phyloP scores from a whole-genome alignment of 2,888 invertebrate genomes.

The Lasioglossum villosulum region DNA sequence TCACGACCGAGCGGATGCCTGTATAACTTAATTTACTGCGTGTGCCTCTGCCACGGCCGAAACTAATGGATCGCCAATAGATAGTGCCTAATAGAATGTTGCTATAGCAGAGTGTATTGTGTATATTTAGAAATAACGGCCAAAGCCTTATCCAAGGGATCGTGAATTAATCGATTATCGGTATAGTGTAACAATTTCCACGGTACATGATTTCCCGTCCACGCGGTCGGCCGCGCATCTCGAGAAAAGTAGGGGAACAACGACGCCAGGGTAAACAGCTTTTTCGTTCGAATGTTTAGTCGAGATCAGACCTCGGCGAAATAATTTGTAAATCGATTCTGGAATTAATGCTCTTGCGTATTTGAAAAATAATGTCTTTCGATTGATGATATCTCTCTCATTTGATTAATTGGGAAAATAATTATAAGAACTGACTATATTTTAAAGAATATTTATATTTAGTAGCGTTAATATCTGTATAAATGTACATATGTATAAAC shows the following conservation, averaged over 20 bases:
- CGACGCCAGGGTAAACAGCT: conserved; percentile 27
- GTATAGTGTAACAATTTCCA: conserved; percentile 57
- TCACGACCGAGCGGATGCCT: conserved; percentile 52
- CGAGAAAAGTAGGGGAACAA: conserved; percentile 7
- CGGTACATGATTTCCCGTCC: conserved; percentile 60
- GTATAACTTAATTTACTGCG: conserved; percentile 42
- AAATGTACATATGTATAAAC: no score
- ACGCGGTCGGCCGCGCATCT: conserved; percentile 37
- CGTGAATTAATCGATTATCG: conserved; percentile 64
- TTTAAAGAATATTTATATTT: no score
- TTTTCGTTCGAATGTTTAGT: conserved; percentile 16
- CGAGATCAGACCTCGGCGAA: background rate
- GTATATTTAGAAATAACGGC: conserved; percentile 61
- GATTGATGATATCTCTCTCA: no score
- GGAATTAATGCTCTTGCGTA: no score
- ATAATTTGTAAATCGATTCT: no score
- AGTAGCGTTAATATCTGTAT: no score
- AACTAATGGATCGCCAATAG: conserved; percentile 8
- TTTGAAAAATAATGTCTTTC: no score
- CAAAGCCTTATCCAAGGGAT: conserved; percentile 46
- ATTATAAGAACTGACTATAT: no score
- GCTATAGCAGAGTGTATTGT: background rate
- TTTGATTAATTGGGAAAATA: no score
- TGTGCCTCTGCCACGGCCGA: conserved; percentile 25
- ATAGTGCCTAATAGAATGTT: conserved; percentile 1